A percentile compares a stretch with the other conserved stretches of the same genome.
Conservation (phyloP, 2,888 invertebrate genomes). For the Trichopria drosophilae region DNA sequence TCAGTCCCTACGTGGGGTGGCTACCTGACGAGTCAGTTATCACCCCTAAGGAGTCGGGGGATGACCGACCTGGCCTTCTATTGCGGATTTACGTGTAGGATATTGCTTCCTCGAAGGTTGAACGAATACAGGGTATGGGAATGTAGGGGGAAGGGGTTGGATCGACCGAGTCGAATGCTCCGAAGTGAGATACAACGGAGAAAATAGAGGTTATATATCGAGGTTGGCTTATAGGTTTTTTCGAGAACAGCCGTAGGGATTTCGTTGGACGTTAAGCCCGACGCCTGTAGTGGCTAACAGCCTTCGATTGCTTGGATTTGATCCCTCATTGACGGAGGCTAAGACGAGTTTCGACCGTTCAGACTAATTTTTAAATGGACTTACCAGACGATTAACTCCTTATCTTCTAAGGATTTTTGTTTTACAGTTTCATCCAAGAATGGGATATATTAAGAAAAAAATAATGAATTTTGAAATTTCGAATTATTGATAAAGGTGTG, state of each 20-base stretch:
- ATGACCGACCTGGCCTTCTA: slow-evolving; percentile 16
- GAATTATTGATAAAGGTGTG: slow-evolving; percentile 14
- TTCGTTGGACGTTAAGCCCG: slow-evolving; percentile 10
- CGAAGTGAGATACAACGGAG: not conserved
- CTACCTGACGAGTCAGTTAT: slow-evolving; percentile 29
- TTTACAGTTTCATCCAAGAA: slow-evolving; percentile 21
- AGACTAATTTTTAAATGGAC: too few relatives aligned
- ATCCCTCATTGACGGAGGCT: too few relatives aligned
- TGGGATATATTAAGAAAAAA: too few relatives aligned
- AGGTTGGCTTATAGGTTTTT: slow-evolving; percentile 20
- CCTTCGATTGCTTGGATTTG: slow-evolving; percentile 21
- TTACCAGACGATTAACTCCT: too few relatives aligned
- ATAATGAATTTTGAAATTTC: slow-evolving; percentile 13
- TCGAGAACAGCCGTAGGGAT: slow-evolving; percentile 18
- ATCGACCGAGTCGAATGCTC: not conserved
- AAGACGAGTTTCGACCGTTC: slow-evolving; percentile 13
- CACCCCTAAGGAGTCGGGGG: slow-evolving; percentile 9
- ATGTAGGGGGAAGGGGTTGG: not conserved
- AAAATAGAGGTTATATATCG: slow-evolving; percentile 14
- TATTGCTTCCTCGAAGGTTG: slow-evolving; percentile 20
- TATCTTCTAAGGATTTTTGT: too few relatives aligned
- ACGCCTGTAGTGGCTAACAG: slow-evolving; percentile 9
- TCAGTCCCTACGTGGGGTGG: not conserved
- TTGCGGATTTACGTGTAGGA: slow-evolving; percentile 29
- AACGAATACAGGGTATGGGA: not conserved